These are phyloP conservation scores for Siphlonurus alternatus DNA, from an alignment of 2,888 invertebrate species.

Conservation along the genomic window DNA sequence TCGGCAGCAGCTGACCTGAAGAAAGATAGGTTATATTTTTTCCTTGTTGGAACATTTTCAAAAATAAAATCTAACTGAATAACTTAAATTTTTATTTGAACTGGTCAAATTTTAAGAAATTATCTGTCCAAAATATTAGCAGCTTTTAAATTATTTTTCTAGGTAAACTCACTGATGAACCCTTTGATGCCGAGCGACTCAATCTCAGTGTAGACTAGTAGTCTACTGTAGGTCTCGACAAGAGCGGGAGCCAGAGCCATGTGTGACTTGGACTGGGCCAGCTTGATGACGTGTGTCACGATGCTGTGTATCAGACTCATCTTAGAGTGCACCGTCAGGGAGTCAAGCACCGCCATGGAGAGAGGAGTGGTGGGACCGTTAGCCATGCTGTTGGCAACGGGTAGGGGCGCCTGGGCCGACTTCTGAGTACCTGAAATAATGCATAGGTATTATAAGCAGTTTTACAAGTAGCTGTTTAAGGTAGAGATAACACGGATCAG, in stretches of 20 bases:
- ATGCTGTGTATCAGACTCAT: constrained; percentile 80
- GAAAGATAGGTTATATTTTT: constrained; percentile 16
- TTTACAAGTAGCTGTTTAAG: too few relatives aligned
- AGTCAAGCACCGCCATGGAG: constrained; percentile 84
- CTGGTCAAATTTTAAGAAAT: background rate
- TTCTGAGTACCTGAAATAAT: constrained; percentile 4
- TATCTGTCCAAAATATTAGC: too few relatives aligned
- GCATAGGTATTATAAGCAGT: background rate
- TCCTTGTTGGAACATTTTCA: too few relatives aligned
- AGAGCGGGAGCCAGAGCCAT: constrained; percentile 77
- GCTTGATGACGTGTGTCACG: constrained; percentile 76
- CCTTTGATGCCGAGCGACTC: constrained; percentile 94
- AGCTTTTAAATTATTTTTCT: too few relatives aligned
- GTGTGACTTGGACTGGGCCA: constrained; percentile 71
- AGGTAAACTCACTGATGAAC: constrained; percentile 57
- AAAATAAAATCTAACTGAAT: too few relatives aligned
- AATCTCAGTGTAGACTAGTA: constrained; percentile 90
- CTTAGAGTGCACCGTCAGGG: constrained; percentile 87
- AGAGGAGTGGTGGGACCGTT: constrained; percentile 63
- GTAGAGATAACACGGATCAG: too few relatives aligned
- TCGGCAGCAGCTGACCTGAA: constrained; percentile 69
- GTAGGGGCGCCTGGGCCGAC: constrained; percentile 4
- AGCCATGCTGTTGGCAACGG: constrained; percentile 23
- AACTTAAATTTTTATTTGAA: too few relatives aligned
- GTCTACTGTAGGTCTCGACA: constrained; percentile 84